Evolutionary conservation across 2,797 vertebrate genomes (phyloP), one percentile per base, ranked within the genome.

Genomic region (Paedocypris micromegethes): DNA sequence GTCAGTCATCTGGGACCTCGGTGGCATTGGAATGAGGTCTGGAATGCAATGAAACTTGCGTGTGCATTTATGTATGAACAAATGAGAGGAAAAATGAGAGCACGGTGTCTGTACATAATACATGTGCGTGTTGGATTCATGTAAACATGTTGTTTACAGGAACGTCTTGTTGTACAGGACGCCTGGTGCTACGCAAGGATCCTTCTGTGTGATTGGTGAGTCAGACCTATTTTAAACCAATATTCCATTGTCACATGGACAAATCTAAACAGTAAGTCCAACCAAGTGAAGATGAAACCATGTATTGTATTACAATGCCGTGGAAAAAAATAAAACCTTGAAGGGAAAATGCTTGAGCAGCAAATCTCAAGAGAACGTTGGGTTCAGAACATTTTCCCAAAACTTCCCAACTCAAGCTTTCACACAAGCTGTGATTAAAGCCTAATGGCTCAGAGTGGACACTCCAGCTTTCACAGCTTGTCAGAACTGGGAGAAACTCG

Each of bases 1-100:
- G 86, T 86, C 88, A 83, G 53, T 89, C 88, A 89, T 50, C 56
- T 44, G 61, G 49, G 55, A 49, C 45, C 52, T 64, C 61, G 5
- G 54, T 9, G 54, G 48, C 41, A 53, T 70, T 71, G 50, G 63
- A 69, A 40, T 52, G 38, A 9, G 6, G 52, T 54, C 6, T 55
- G 57, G 64, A 56, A 53, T 9, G 7, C 68, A 40, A 7, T 50
- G 60, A 60, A 72, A 37, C 45, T 64, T 50, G 67, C 47, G 47
- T 49, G 68, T 38, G 60, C 61, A 41, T 58, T 43, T 63, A 54
- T 60, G 65, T 65, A 57, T 65, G 66, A 66, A 48, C 44, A 65
- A 68, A 58, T 64, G 47, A 64, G 70, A 57, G 38, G 57, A 60
- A 69, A 67, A 59, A 65, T 23, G 49, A 58, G n/a, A 64, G 57